A percentile compares a stretch with the other conserved stretches of the same genome.
These are phyloP conservation scores for Lanius collurio DNA, from an alignment of 2,113 vertebrate species.

Conservation along the genomic window DNA sequence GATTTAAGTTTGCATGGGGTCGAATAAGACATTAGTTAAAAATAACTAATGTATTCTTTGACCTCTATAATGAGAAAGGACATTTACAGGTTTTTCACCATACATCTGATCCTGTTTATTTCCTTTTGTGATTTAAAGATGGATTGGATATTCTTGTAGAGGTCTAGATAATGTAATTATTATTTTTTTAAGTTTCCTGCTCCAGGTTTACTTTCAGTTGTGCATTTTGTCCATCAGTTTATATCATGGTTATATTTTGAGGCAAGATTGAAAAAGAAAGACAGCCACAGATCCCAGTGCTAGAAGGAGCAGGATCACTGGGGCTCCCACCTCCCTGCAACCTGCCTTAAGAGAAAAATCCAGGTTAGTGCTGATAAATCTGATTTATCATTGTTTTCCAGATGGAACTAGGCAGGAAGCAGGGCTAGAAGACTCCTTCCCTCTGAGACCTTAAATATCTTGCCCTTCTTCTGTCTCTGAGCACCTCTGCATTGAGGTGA, in stretches of 20 bases:
- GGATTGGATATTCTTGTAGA: not conserved
- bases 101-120: slow-evolving; percentile 60
- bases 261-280: not conserved
- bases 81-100: slow-evolving; percentile 49
- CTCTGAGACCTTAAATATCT: not conserved
- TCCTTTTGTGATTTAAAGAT: slow-evolving; percentile 23
- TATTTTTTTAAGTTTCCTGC: not conserved
- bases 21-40: slow-evolving; percentile 75
- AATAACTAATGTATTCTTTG: slow-evolving; percentile 75
- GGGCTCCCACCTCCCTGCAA: not conserved
- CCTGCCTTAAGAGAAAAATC: not conserved
- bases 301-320: not conserved
- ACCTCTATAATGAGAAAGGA: slow-evolving; percentile 73
- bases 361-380: not conserved
- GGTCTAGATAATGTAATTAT: not conserved
- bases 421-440: not conserved
- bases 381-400: not conserved
- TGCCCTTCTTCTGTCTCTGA: not conserved
- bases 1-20: slow-evolving; percentile 79
- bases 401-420: not conserved
- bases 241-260: not conserved
- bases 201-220: not conserved
- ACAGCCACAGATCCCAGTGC: fast-evolving
- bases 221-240: not conserved
- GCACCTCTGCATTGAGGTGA: not conserved